A percentile compares a stretch with the other conserved stretches of the same genome.
phyloP scores from a whole-genome alignment of 2,888 invertebrate species.

The Aspidapion aeneum region DNA sequence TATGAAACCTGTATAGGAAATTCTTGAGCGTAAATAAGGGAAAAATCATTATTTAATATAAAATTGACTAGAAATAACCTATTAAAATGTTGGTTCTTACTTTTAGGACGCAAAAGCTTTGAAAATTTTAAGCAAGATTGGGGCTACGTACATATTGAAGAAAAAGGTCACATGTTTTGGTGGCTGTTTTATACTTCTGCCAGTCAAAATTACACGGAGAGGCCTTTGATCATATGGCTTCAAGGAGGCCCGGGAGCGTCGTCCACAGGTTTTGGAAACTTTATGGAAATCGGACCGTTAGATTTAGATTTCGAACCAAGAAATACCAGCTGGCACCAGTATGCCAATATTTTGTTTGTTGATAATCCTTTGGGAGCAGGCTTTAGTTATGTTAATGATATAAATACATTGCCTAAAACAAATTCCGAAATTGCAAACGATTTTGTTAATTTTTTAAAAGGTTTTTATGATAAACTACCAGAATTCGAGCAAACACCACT shows the following conservation, averaged over 20 bases:
- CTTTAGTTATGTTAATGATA: no score
- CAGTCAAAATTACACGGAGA: no score
- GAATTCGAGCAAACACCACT: no score
- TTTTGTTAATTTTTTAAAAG: no score
- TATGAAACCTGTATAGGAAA: conserved; percentile 64
- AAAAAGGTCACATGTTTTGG: conserved; percentile 57
- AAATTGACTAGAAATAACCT: no score
- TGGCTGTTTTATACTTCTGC: no score
- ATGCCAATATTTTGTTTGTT: not conserved
- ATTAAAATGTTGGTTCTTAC: conserved; percentile 83
- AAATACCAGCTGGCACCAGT: not conserved
- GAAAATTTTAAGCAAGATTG: conserved; percentile 47
- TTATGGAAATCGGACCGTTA: conserved; percentile 71
- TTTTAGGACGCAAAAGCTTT: conserved; percentile 73
- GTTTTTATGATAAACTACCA: no score
- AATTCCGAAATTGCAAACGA: no score
- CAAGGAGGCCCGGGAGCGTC: no score
- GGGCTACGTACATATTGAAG: conserved; percentile 51
- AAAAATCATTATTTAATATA: conserved; percentile 64
- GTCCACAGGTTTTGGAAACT: conserved; percentile 65
- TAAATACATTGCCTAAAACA: no score
- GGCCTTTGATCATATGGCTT: no score
- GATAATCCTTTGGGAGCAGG: no score
- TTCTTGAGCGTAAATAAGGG: conserved; percentile 66
- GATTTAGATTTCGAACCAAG: not conserved